phyloP scores from a whole-genome alignment of 1,140 invertebrate species.

The Copidosoma floridanum region DNA sequence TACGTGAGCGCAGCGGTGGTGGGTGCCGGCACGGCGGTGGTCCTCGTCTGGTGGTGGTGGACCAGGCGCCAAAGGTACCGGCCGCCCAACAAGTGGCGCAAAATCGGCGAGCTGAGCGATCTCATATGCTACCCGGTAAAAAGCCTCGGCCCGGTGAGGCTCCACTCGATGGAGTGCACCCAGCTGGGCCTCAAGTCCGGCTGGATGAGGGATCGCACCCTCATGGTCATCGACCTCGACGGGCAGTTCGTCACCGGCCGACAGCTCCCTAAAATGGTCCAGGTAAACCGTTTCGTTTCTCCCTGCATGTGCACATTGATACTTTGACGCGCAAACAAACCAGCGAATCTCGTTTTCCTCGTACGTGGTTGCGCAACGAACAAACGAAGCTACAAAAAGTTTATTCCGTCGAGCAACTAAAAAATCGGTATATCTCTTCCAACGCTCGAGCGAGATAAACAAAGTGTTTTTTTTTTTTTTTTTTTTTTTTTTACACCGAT shows the following conservation, averaged over 20 bases:
- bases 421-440: too few species aligned
- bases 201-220: conserved; percentile 56
- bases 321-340: too few species aligned
- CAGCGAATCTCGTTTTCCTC: too few species aligned
- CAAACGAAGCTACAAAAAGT: too few species aligned
- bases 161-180: conserved; percentile 51
- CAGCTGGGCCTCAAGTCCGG: conserved; percentile 52
- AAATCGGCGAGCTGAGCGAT: conserved; percentile 57
- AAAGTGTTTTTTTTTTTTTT: too few species aligned
- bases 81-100: conserved; percentile 47
- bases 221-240: conserved; percentile 57
- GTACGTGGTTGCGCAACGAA: too few species aligned
- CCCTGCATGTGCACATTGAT: too few species aligned
- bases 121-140: conserved; percentile 58
- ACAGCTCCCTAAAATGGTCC: conserved; percentile 56
- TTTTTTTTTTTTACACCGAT: too few species aligned
- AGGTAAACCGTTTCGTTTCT: too few species aligned
- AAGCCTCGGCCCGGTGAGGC: conserved; percentile 52
- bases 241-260: conserved; percentile 58
- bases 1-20: conserved; percentile 45
- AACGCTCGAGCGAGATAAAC: too few species aligned
- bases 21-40: conserved; percentile 43
- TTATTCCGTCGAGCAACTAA: background rate
- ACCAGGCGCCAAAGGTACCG: conserved; percentile 34
- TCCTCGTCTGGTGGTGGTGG: conserved; percentile 48